Evolutionary conservation across 2,797 vertebrate species (phyloP), one percentile per base, ranked within the genome.

Genomic region (Cephalopachus bancanus): DNA sequence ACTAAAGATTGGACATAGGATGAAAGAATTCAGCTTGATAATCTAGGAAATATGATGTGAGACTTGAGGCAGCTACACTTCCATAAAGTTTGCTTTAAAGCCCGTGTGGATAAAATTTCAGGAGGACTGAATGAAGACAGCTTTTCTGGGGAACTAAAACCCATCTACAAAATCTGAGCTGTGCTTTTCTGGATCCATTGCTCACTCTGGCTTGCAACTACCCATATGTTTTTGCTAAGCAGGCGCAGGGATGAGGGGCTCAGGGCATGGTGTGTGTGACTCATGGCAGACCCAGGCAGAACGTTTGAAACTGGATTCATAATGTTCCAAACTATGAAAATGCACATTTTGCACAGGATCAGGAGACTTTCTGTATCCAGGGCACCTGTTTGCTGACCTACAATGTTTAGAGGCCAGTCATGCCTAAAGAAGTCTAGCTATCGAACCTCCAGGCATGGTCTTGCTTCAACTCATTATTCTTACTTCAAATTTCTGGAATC

Each of bases 221-320:
- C 53, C 74, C 87, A 83, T 44, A 72, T 69, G n/a, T 59, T 93
- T 93, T 67, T 44, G n/a, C 85, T 80, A 37, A 95, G 76, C 55
- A 89, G 53, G 49, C 5, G 5, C 76, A 78, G 24, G 89, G 84
- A 75, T 26, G 28, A 89, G 57, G 33, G 17, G 7, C 57, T n/a
- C 33, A 69, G 20, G 62, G 67, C n/a, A 55, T 0, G 1, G 3
- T 53, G 20, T 83, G 86, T 49, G 33, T 94, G 92, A 93, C 75
- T 94, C 75, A 84, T 88, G 17, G n/a, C 37, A 51, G 30, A 59
- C 51, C 8, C 64, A 89, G 62, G 84, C 51, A 85, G 37, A 44
- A n/a, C 64, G 30, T 65, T 86, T 65, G 84, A 84, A 87, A 92
- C 64, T 74, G 71, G 44, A 85, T 55, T 30, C 24, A 7, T 20